Evolutionary conservation across 1,140 invertebrate genomes (phyloP), one percentile per base, ranked within the genome.

Genomic region (Caenorhabditis brenneri): DNA sequence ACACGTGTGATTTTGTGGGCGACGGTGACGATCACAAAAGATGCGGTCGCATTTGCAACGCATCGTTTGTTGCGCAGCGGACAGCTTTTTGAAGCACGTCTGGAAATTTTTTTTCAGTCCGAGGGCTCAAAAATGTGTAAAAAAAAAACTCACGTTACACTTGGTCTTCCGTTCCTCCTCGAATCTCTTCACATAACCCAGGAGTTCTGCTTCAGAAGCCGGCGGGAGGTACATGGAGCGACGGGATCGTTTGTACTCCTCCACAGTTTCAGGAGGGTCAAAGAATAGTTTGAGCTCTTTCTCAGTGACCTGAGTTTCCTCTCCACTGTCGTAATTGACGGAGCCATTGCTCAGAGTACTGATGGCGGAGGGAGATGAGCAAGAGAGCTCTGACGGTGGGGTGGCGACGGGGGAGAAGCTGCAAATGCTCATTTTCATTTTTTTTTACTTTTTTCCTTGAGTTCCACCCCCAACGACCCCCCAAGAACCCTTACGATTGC

Each of bases 211-310:
- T 51, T 80, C 42, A 27, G 19, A 49, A 15, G 42, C 39, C 55
- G 81, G 81, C 7, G 81, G 58, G 22, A 65, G 81, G 7, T 46
- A 27, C 81, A 82, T 65, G 7, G 29, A 69, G 4, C 60, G 36
- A 7, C 81, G 55, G 12, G 27, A 9, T 27, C 46, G 42, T 33
- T 82, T 51, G 55, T 39, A 51, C 29, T 82, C 55, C 16, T 74
- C 55, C 7, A 69, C 24, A 22, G 36, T 74, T 49, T 82, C 81
- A 39, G 60, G 55, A 16, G 81, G 55, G 10, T 82, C 81, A 46
- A 82, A 82, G 81, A 82, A 82, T 24, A 46, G 36, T 36, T 69
- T 65, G 6, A 82, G 81, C 36, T 82, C 81, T 39, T 74, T 82
- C 9, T 82, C 81, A 16, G 81, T 82, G 10, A 82, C 81, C 27